Evolutionary conservation across 2,797 vertebrate genomes (phyloP).

Genomic region (Acestrorhynchus altus): DNA sequence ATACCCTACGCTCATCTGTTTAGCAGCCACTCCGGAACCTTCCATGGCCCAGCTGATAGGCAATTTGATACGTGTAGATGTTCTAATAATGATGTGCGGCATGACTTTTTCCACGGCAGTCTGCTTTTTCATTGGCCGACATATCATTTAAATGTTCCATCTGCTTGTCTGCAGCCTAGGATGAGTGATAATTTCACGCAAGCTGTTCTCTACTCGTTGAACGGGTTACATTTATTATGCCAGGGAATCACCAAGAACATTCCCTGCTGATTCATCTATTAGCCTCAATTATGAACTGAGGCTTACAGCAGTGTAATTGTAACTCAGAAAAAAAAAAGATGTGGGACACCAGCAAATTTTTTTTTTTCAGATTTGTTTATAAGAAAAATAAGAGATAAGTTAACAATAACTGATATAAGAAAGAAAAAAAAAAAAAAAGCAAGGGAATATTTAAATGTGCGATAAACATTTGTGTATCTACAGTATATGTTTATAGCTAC

Average conservation of each 20-base stretch:
- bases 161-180: constrained; percentile 7
- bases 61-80: not conserved
- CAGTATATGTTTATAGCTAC: constrained; percentile 58
- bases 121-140: not conserved
- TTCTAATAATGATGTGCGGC: not conserved
- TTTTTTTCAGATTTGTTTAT: constrained; percentile 39
- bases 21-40: not conserved
- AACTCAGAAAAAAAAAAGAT: constrained; percentile 10
- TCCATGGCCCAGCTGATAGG: not conserved
- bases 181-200: constrained; percentile 26
- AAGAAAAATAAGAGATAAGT: constrained; percentile 45
- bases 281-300: constrained; percentile 3
- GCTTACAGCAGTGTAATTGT: not conserved
- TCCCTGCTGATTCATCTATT: constrained; percentile 18
- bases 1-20: not conserved
- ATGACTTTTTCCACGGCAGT: constrained; percentile 1
- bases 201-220: not conserved
- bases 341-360: constrained; percentile 8
- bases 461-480: constrained; percentile 56
- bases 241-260: constrained; percentile 4
- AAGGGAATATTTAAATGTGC: constrained; percentile 39
- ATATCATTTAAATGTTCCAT: constrained; percentile 17
- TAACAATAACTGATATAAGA: constrained; percentile 49
- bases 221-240: constrained; percentile 17
- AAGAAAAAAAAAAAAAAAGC: constrained; percentile 50